Conservation (phyloP, 2,797 vertebrate species). For the Argentina silus region DNA sequence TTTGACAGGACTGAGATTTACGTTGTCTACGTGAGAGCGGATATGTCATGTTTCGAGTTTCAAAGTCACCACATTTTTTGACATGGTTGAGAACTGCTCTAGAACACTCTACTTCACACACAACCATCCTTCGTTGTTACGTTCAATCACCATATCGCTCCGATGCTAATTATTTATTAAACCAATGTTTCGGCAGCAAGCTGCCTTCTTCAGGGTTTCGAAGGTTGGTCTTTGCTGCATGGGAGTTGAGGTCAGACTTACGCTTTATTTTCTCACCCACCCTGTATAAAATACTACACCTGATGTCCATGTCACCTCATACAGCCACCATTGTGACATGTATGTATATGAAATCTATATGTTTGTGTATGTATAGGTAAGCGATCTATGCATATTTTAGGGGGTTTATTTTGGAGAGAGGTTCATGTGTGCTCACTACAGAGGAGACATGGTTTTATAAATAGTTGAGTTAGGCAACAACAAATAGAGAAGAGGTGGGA, state of each 20-base stretch:
- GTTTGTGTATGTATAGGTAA: background rate
- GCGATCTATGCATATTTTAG: background rate
- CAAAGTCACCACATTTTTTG: background rate
- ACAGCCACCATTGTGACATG: conserved; percentile 5
- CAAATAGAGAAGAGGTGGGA: conserved; percentile 3
- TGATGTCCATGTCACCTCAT: background rate
- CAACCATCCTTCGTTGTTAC: no score
- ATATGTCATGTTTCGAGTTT: background rate
- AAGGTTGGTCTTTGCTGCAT: background rate
- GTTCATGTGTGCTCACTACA: background rate
- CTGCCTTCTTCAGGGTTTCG: no score
- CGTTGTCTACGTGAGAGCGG: background rate
- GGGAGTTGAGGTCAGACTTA: background rate
- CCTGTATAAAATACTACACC: background rate
- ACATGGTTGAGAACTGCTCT: background rate
- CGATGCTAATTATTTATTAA: background rate
- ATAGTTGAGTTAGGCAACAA: conserved; percentile 20
- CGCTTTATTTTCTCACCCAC: conserved; percentile 6
- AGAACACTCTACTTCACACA: background rate
- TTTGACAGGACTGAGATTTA: background rate
- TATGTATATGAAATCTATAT: conserved; percentile 6
- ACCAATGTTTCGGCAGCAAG: background rate
- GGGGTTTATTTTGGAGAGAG: conserved; percentile 22
- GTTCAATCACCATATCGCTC: background rate
- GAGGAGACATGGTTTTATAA: conserved; percentile 20